Evolutionary conservation across 2,888 invertebrate species (phyloP), one percentile per base, ranked within the genome.

Genomic region (Melolontha melolontha): DNA sequence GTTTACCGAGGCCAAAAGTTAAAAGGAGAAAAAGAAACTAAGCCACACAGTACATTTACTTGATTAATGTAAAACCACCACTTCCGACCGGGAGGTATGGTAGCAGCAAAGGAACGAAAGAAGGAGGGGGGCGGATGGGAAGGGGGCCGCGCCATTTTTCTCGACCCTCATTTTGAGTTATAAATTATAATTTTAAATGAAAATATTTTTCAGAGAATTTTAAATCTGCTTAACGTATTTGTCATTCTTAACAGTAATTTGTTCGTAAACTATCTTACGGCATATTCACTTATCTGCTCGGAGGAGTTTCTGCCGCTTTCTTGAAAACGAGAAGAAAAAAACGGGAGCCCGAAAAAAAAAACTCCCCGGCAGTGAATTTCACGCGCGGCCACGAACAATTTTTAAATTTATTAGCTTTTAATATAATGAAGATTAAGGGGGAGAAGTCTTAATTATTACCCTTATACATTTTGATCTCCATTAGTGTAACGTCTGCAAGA

Each of bases 381-480:
- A 49, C 49, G 8, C 17, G 49, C 11, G 22, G 17, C 49, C 16
- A 22, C 51, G 65, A 51, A 47, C 62, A 69, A 40, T 69, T 70
- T 70, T 66, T 22, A 55, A 57, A 68, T 68, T 72, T 70, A 74
- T 59, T 64, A 66, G 55, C 70, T 69, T 74, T 74, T 74, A 71
- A 71, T 74, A 70, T 72, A 72, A 74, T 71, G 72, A 71, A 72
- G 72, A 71, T 69, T 70, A 72, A 72, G 69, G 57, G 63, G 55
- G 50, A 51, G 14, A 68, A 39, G 52, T 66, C 64, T 68, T 68
- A 68, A 68, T 68, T 64, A 64, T 57, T 64, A 57, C 42, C 51
- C 55, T 57, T 50, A 34, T 62, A 62, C 59, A 39, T 49, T 50
- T 68, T 55, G 40, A 55, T 63, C 67, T 68, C 17, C 55, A 49